Conservation (phyloP, 2,888 invertebrate genomes). For the Papilio gigon region DNA sequence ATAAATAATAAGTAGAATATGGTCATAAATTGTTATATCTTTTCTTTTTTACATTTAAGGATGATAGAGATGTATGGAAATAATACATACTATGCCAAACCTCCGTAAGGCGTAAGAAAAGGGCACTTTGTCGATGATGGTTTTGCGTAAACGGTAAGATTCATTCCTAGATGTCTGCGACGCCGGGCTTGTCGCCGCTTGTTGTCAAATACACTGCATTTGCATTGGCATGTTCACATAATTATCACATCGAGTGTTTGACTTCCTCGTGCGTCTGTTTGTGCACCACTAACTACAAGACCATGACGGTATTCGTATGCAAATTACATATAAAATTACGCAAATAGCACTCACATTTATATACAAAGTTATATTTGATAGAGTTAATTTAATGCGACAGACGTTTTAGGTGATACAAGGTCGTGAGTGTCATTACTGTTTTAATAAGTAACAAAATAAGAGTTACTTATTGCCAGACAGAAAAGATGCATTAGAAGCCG, state of each 20-base stretch:
- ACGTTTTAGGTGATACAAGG: slow-evolving; percentile 12
- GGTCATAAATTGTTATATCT: too few species aligned
- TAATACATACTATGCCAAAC: too few species aligned
- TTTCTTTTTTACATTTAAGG: too few species aligned
- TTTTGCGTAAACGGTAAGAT: not conserved
- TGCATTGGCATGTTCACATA: slow-evolving; percentile 26
- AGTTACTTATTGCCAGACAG: not conserved
- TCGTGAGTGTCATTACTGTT: not conserved
- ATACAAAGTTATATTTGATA: not conserved
- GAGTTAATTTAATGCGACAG: not conserved
- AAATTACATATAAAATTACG: slow-evolving; percentile 13
- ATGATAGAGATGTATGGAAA: too few species aligned
- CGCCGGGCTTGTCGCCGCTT: not conserved
- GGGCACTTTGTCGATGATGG: too few species aligned
- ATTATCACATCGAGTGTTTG: slow-evolving; percentile 11
- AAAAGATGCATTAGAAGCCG: not conserved
- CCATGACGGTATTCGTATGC: slow-evolving; percentile 1
- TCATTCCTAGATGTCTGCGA: not conserved
- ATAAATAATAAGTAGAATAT: too few species aligned
- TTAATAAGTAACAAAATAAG: not conserved
- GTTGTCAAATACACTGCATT: slow-evolving; percentile 26
- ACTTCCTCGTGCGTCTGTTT: slow-evolving; percentile 29
- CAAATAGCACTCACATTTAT: slow-evolving; percentile 1
- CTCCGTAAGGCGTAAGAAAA: too few species aligned
- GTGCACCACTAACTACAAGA: not conserved